Evolutionary conservation across 2,888 invertebrate genomes (phyloP).

Genomic region (Heliconius aoede): DNA sequence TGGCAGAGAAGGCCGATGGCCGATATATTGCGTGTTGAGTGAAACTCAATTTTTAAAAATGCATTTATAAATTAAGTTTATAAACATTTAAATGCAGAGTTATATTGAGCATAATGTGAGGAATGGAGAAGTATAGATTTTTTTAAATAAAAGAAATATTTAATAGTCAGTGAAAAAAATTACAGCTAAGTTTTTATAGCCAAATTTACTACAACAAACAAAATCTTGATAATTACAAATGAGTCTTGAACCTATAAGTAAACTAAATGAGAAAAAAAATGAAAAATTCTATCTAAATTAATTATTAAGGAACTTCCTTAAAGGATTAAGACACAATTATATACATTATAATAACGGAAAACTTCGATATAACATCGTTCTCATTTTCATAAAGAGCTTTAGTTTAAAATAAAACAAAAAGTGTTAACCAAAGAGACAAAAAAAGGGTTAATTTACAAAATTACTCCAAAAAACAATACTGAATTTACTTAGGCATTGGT

Average conservation of each 20-base stretch:
- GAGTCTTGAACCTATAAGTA: neutral
- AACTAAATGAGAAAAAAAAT: neutral
- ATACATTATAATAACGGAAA: neutral
- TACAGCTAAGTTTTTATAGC: too few species aligned
- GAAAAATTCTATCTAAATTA: neutral
- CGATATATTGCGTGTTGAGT: too few species aligned
- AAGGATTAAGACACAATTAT: neutral
- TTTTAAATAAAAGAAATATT: too few species aligned
- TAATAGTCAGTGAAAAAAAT: too few species aligned
- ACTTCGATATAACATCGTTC: neutral
- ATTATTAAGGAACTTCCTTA: constrained; percentile 6
- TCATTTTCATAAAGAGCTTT: neutral
- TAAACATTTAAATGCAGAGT: neutral
- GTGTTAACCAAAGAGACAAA: constrained; percentile 9
- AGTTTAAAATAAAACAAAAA: neutral
- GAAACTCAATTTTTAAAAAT: neutral
- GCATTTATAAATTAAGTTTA: neutral
- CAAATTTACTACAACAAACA: neutral
- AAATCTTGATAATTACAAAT: neutral
- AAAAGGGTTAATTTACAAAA: constrained; percentile 12
- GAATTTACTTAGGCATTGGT: constrained; percentile 39
- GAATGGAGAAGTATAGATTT: too few species aligned
- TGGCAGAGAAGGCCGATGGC: too few species aligned
- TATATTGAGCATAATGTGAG: neutral
- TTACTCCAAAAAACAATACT: constrained; percentile 17